A percentile compares a stretch with the other conserved stretches of the same genome.
Conservation (phyloP, 2,888 invertebrate genomes). For the Protophormia terraenovae region DNA sequence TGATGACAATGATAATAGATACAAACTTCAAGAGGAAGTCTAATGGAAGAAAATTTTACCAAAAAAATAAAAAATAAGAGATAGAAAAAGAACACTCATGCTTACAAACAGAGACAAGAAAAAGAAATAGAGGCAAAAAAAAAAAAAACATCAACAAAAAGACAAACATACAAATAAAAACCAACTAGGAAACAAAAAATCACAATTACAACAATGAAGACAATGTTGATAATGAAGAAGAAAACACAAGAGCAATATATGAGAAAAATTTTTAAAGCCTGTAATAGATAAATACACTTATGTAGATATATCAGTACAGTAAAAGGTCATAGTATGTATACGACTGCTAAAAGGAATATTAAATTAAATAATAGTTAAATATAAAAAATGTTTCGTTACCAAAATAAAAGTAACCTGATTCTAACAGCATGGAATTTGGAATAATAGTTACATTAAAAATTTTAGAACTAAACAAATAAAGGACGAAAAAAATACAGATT, state of each 20-base stretch:
- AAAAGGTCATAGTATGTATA: not conserved
- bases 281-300: not conserved
- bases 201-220: slow-evolving; percentile 12
- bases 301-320: not conserved
- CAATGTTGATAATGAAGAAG: no score
- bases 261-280: not conserved
- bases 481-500: no score
- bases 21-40: slow-evolving; percentile 55
- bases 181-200: not conserved
- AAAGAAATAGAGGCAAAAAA: not conserved
- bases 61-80: not conserved
- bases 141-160: not conserved
- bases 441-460: no score
- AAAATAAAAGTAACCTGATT: no score
- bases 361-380: no score
- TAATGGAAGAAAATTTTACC: slow-evolving; percentile 22
- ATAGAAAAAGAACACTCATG: not conserved
- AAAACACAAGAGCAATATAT: not conserved
- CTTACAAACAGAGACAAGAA: not conserved
- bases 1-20: slow-evolving; percentile 57
- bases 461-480: no score
- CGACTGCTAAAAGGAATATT: not conserved
- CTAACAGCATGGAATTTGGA: no score
- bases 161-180: not conserved
- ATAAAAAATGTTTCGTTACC: no score